Base-by-base conservation (phyloP, 2,113 vertebrate species). In the Martes martes region DNA sequence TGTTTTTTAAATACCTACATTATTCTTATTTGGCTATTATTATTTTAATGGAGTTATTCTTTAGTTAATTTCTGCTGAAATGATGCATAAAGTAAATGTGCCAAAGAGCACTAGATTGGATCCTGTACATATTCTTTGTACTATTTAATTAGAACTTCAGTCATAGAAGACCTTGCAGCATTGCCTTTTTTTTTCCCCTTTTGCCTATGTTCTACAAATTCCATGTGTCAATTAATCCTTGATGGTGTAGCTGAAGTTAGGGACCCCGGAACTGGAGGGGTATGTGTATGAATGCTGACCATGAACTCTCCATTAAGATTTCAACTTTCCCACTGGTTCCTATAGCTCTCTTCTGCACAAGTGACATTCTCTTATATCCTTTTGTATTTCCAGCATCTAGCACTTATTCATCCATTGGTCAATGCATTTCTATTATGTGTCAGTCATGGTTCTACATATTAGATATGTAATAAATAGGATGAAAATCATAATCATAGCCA, bases 51-150 rank as follows among this genome's bases (percentile, higher is more conserved):
- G 4, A 36, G 26, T 24, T 21, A 78, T 89, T 73, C 18, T 74
- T 82, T 61, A 74, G 23, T 69, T 36, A 59, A 23, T 91, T 96
- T 96, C 42, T 91, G 61, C 23, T 91, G 45, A 61, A 82, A 94
- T 73, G 31, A 31, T 74, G 16, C 69, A 36, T 28, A 91, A 92
- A 96, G 61, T 92, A 74, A 96, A 86, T 81, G 24, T 47, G 19
- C 24, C 36, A 73, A 31, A 23, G 55, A 85, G 31, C 3, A 71
- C n/a, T 79, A 89, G 19, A 21, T 33, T 82, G 11, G 42, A 91
- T 74, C 6, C 28, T 19, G 26, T 59, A n/a, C 10, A 73, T 33
- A 59, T 39, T 90, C 36, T 91, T 63, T 84, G 52, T 57, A 26
- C 28, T 78, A 76, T 73, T 3, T 85, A 79, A 65, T 63, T 39